These are phyloP conservation scores for Aldrovandia affinis DNA, from an alignment of 2,797 vertebrate genomes.

Conservation along the genomic window DNA sequence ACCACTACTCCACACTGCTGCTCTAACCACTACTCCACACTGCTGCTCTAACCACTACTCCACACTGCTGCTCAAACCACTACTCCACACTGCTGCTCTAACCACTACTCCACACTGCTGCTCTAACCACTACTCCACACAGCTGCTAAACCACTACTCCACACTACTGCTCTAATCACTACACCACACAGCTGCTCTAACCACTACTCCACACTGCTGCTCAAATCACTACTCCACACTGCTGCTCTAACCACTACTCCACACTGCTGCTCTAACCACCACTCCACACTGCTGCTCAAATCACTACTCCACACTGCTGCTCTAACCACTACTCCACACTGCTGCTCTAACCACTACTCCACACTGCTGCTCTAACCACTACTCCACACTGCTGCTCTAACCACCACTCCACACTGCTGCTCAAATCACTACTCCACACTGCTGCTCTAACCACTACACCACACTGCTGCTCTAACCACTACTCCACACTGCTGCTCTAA, in stretches of 20 bases:
- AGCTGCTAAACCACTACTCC: too few relatives aligned
- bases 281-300: background rate
- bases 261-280: background rate
- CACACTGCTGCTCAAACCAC: background rate
- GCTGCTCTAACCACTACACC: background rate
- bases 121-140: background rate
- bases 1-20: too few relatives aligned
- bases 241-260: background rate
- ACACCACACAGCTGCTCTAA: background rate
- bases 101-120: background rate
- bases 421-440: background rate
- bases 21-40: too few relatives aligned
- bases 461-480: background rate
- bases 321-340: background rate
- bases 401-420: background rate
- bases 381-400: background rate
- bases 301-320: background rate
- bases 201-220: background rate
- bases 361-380: background rate
- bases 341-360: background rate
- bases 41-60: too few relatives aligned
- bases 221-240: background rate
- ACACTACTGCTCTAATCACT: too few relatives aligned
- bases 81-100: background rate
- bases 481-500: background rate